Evolutionary conservation across 2,888 invertebrate genomes (phyloP).

Genomic region (Phortica okadai): DNA sequence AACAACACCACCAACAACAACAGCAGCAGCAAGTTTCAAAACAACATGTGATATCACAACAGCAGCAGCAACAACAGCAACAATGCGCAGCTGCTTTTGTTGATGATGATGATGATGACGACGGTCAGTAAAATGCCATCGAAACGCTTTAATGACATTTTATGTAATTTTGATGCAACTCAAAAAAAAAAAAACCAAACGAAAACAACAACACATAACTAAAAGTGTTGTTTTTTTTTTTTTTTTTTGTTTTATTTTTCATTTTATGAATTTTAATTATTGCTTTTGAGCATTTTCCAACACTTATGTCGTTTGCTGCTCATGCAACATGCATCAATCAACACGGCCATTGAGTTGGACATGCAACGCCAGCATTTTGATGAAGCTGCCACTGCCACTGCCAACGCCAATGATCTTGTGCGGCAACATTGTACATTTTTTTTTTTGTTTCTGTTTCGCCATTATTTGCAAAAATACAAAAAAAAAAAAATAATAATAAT

Average conservation of each 20-base stretch:
- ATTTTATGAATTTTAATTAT: conserved; percentile 7
- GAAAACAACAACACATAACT: not conserved
- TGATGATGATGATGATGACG: not conserved
- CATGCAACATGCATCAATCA: conserved; percentile 17
- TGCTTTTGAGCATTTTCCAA: not conserved
- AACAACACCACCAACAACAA: conserved; percentile 33
- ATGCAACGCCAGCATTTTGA: not conserved
- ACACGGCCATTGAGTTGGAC: conserved; percentile 20
- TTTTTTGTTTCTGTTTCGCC: not conserved
- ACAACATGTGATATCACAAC: conserved; percentile 31
- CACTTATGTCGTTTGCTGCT: conserved; percentile 8
- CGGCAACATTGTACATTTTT: conserved; percentile 3
- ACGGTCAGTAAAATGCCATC: conserved; percentile 6
- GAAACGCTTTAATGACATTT: not conserved
- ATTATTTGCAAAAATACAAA: not conserved
- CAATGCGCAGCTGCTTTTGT: conserved; percentile 18
- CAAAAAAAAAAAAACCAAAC: not conserved
- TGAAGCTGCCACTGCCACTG: not conserved
- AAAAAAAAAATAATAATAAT: not conserved
- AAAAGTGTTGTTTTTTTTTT: conserved; percentile 11
- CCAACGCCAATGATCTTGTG: not conserved
- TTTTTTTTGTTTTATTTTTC: not conserved
- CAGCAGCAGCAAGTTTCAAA: conserved; percentile 39
- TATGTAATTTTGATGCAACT: conserved; percentile 12
- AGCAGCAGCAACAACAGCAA: conserved; percentile 35